phyloP scores from a whole-genome alignment of 2,888 invertebrate genomes.

The Trissolcus brochymenae region DNA sequence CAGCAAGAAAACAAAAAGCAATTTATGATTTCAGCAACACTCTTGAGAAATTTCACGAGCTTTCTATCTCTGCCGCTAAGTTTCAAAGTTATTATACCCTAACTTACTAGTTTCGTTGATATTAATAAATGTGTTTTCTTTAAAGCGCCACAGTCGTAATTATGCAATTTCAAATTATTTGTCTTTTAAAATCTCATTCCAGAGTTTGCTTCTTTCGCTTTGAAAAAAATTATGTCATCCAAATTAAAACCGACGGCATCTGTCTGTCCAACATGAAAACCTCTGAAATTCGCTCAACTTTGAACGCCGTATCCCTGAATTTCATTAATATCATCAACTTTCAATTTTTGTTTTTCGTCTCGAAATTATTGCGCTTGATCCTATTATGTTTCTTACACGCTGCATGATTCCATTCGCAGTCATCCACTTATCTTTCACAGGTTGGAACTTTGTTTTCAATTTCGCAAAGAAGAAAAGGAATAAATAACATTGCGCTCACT shows the following conservation, averaged over 20 bases:
- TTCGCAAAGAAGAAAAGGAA: constrained; percentile 44
- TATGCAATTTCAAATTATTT: constrained; percentile 20
- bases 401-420: constrained; percentile 37
- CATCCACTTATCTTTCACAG: constrained; percentile 38
- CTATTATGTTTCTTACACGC: constrained; percentile 24
- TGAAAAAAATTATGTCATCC: not conserved
- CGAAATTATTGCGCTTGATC: constrained; percentile 26
- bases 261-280: constrained; percentile 10
- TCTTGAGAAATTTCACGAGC: constrained; percentile 23
- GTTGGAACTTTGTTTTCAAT: constrained; percentile 50
- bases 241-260: constrained; percentile 15
- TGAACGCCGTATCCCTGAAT: constrained; percentile 3
- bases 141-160: constrained; percentile 7
- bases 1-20: constrained; percentile 6
- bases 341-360: constrained; percentile 10
- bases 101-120: constrained; percentile 27
- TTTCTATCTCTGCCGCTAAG: constrained; percentile 9
- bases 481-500: constrained; percentile 41
- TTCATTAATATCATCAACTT: constrained; percentile 14
- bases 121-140: constrained; percentile 34
- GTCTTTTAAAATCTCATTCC: constrained; percentile 9
- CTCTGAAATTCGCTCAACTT: constrained; percentile 21
- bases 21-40: constrained; percentile 8
- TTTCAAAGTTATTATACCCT: constrained; percentile 31
- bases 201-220: not conserved